phyloP scores from a whole-genome alignment of 2,113 vertebrate species.

The Melozone crissalis region DNA sequence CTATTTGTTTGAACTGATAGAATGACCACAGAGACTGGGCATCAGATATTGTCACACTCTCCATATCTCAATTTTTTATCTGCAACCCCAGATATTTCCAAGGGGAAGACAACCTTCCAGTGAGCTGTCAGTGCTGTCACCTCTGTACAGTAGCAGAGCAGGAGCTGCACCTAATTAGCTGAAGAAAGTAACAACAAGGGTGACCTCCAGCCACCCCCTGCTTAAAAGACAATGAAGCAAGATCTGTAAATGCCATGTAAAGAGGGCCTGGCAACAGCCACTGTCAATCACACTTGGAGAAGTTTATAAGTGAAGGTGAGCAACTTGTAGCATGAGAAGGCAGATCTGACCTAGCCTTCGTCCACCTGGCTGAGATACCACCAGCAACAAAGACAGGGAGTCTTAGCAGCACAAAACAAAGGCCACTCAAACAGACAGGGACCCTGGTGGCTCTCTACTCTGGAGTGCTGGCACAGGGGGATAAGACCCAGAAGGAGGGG shows the following conservation, averaged over 20 bases:
- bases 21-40: not conserved
- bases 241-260: not conserved
- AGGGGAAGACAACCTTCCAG: not conserved
- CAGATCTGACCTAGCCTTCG: not conserved
- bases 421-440: not conserved
- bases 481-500: not conserved
- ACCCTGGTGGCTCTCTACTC: not conserved
- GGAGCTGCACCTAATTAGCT: not conserved
- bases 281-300: not conserved
- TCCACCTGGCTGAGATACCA: not conserved
- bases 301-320: not conserved
- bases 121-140: not conserved
- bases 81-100: not conserved
- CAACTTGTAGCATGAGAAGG: not conserved
- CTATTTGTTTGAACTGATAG: not conserved
- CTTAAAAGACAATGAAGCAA: not conserved
- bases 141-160: not conserved
- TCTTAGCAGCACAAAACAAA: not conserved
- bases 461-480: accelerated
- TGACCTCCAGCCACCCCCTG: not conserved
- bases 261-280: not conserved
- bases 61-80: not conserved
- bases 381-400: not conserved
- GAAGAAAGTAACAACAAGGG: not conserved
- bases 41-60: not conserved